Evolutionary conservation across 2,888 invertebrate species (phyloP).

Genomic region (Andrena bicolor): DNA sequence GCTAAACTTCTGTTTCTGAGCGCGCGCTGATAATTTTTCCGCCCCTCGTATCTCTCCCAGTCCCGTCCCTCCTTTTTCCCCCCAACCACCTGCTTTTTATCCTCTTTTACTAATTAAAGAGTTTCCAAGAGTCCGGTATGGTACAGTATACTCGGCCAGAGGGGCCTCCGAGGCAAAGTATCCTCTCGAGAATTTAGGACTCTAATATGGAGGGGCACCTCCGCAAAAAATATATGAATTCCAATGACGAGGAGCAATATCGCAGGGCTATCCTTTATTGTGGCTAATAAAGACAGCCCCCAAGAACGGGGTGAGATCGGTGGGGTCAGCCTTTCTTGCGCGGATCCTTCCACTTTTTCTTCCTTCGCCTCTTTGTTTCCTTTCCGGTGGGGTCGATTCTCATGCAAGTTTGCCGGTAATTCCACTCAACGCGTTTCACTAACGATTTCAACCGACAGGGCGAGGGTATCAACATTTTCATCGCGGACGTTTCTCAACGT

Average conservation of each 20-base stretch:
- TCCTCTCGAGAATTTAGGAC: constrained; percentile 74
- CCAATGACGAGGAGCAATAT: constrained; percentile 75
- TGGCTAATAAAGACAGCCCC: constrained; percentile 69
- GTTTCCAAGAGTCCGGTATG: constrained; percentile 46
- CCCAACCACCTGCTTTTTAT: background rate
- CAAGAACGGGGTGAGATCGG: constrained; percentile 23
- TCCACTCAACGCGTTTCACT: constrained; percentile 19
- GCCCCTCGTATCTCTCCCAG: background rate
- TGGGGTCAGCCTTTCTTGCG: constrained; percentile 56
- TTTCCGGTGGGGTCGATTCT: constrained; percentile 12
- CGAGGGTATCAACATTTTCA: constrained; percentile 24
- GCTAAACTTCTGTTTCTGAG: constrained; percentile 23
- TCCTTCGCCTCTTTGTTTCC: constrained; percentile 16
- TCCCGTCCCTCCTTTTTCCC: background rate
- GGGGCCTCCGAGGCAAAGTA: constrained; percentile 51
- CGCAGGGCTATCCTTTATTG: constrained; percentile 71
- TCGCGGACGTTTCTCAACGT: background rate
- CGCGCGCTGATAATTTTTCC: constrained; percentile 29
- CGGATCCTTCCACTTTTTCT: constrained; percentile 29
- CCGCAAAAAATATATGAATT: constrained; percentile 76
- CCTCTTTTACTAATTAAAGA: constrained; percentile 65
- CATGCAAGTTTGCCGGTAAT: constrained; percentile 19
- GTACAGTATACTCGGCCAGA: constrained; percentile 30
- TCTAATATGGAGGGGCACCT: constrained; percentile 69
- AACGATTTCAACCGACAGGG: constrained; percentile 7